Conservation (phyloP, 2,113 vertebrate genomes). For the Nyctibius bracteatus region DNA sequence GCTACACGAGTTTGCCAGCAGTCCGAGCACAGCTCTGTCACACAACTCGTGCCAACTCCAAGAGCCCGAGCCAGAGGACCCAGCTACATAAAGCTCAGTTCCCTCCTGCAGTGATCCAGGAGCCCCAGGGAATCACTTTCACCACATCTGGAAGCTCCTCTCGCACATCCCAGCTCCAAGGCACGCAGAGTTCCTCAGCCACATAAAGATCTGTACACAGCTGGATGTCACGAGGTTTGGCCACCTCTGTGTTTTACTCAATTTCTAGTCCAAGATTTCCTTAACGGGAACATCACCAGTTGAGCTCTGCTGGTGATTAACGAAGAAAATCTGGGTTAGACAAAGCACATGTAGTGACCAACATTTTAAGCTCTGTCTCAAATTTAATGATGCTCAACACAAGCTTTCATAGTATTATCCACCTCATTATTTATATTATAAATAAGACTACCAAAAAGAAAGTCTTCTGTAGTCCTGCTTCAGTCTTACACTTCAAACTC, state of each 20-base stretch:
- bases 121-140: not conserved
- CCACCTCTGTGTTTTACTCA: not conserved
- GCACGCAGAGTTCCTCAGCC: not conserved
- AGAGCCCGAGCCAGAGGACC: not conserved
- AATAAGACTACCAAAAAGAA: not conserved
- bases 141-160: not conserved
- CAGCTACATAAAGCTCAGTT: not conserved
- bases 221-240: not conserved
- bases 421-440: not conserved
- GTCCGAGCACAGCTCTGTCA: not conserved
- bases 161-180: not conserved
- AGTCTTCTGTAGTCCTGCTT: not conserved
- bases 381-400: not conserved
- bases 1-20: not conserved
- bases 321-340: not conserved
- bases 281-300: not conserved
- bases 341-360: not conserved
- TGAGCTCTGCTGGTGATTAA: not conserved
- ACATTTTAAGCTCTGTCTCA: not conserved
- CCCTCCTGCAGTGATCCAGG: not conserved
- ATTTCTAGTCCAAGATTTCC: not conserved
- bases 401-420: not conserved
- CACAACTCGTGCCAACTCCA: accelerated
- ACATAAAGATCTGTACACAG: not conserved
- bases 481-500: not conserved